Conservation (phyloP, 2,797 vertebrate species). For the Darevskia nairensis region DNA sequence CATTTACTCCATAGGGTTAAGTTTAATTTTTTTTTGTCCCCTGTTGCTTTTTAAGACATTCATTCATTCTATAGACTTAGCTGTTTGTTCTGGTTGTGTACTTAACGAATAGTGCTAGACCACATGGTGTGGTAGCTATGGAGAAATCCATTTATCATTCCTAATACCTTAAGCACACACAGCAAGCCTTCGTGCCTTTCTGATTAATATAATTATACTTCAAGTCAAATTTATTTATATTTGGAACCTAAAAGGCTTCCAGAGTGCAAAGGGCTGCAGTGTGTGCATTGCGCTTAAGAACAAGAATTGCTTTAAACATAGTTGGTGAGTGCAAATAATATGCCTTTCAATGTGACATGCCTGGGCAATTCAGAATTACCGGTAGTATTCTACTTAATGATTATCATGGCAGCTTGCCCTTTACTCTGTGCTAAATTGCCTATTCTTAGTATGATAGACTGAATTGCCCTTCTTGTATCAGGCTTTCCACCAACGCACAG, state of each 20-base stretch:
- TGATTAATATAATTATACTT: conserved; percentile 17
- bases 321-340: conserved; percentile 23
- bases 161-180: neutral
- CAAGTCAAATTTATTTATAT: conserved; percentile 27
- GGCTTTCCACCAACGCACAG: no score
- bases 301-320: conserved; percentile 13
- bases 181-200: conserved; percentile 1
- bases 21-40: conserved; percentile 27
- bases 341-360: conserved; percentile 22
- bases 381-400: neutral
- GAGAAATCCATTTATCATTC: conserved; percentile 21
- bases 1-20: neutral
- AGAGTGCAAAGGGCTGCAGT: neutral
- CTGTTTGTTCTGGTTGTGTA: conserved; percentile 25
- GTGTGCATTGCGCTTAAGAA: conserved; percentile 12
- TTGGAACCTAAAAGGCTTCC: conserved; percentile 24
- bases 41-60: conserved; percentile 5
- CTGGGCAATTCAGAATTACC: conserved; percentile 13
- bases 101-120: conserved; percentile 23
- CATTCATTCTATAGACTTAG: conserved; percentile 21
- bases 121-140: neutral
- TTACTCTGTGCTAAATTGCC: neutral
- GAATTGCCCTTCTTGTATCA: neutral
- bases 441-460: neutral
- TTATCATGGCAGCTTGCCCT: neutral